Base-by-base conservation (phyloP, 1,140 invertebrate species). In the Oedothorax gibbosus region DNA sequence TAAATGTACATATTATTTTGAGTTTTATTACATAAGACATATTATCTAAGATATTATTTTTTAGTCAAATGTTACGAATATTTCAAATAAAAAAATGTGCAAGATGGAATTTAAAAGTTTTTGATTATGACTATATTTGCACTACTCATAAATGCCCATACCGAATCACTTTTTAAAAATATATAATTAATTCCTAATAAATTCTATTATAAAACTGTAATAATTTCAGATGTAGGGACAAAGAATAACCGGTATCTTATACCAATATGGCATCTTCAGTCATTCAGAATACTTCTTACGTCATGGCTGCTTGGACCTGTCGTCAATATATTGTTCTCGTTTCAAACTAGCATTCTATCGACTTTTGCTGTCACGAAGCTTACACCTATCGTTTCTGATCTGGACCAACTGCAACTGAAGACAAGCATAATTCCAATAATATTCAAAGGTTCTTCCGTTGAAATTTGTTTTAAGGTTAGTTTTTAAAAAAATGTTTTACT, bases 391-490 rank as follows among this genome's bases (percentile, higher is more conserved):
- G 15, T 81, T 60, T 51, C 78, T 18, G 66, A 64, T 20, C 54
- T 81, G 18, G 78, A 81, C 1, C 66, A 81, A 60, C 8, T 81
- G 14, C 8, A 6, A 5, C 15, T 11, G 20, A 71, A 81, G 18
- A 69, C 18, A n/a, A 15, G 18, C 0, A 14, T 81, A n/a, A 62
- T 71, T 49, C 78, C 78, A 20, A 68, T 81, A 20, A 62, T 49
- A 1, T 71, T 56, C 9, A 81, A 20, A 60, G 78, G 78, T 4
- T 81, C 78, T 5, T 65, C 78, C 0, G 78, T 81, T 18, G 53
- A 81, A n/a, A 81, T 81, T n/a, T 81, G 78, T 20, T 81, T 81
- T 15, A 81, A 53, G 66, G 78, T 81, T 15, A 51, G 69, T n/a
- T 18, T n/a, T 18, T 12, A 64, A 62, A 35, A 5, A 5, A 35